phyloP scores from a whole-genome alignment of 2,797 vertebrate genomes.

The Esox lucius region DNA sequence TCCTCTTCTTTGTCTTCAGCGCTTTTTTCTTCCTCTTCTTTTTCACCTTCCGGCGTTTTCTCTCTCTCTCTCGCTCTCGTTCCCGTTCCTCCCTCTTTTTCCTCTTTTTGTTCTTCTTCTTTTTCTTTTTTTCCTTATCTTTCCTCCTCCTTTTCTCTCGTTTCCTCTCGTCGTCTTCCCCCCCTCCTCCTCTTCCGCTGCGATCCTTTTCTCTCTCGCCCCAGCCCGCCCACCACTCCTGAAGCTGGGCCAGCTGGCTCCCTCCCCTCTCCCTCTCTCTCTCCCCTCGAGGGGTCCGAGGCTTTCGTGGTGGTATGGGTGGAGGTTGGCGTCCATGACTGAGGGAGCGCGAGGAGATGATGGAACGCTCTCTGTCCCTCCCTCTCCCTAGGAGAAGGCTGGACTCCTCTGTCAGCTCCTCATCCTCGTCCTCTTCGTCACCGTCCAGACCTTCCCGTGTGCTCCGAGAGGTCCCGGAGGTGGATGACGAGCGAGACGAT shows the following conservation, averaged over 20 bases:
- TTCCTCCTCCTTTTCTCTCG: slow-evolving; percentile 76
- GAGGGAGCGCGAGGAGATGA: slow-evolving; percentile 75
- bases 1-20: slow-evolving; percentile 71
- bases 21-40: slow-evolving; percentile 76
- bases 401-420: slow-evolving; percentile 80
- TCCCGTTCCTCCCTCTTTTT: slow-evolving; percentile 74
- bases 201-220: slow-evolving; percentile 71
- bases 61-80: slow-evolving; percentile 73
- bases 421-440: slow-evolving; percentile 79
- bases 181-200: slow-evolving; percentile 55
- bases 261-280: slow-evolving; percentile 75
- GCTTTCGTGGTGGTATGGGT: slow-evolving; percentile 79
- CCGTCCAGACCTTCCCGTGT: slow-evolving; percentile 73
- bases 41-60: slow-evolving; percentile 77
- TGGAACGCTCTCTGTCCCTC: slow-evolving; percentile 72
- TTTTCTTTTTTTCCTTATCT: slow-evolving; percentile 76
- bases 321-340: slow-evolving; percentile 77
- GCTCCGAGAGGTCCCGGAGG: slow-evolving; percentile 76
- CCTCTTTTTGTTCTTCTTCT: slow-evolving; percentile 75
- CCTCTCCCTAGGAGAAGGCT: slow-evolving; percentile 79
- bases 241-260: slow-evolving; percentile 79
- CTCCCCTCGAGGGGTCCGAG: slow-evolving; percentile 80
- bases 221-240: slow-evolving; percentile 83
- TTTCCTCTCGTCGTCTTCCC: slow-evolving; percentile 68
- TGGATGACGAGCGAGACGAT: slow-evolving; percentile 70